Evolutionary conservation across 2,113 vertebrate species (phyloP), one percentile per base, ranked within the genome.

Genomic region (Austrofundulus limnaeus): DNA sequence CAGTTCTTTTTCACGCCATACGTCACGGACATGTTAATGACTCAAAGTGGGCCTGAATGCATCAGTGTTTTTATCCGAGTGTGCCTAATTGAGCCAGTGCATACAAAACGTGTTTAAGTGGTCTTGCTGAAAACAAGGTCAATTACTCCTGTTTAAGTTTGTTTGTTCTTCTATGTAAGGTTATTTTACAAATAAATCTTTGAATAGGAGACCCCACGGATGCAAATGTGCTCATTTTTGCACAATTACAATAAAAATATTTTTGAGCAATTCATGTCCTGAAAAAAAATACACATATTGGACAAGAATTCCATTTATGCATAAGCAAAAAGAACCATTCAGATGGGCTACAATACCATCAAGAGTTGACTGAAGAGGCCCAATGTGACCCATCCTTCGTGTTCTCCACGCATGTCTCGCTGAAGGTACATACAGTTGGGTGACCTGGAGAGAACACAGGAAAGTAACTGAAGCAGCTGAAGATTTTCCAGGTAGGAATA

Each of bases 381-480:
- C 97, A 13, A 99, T 99, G 59, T 95, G 94, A 7, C 97, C 96
- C 96, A 98, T 98, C 72, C 96, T 91, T 49, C 96, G 92, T 55
- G 94, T 94, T 70, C 97, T 90, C 97, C 97, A 99, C 16, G 94
- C 93, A 0, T 96, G 93, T 70, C 97, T 94, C 17, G 97, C 95
- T 0, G 96, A 96, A 0, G 97, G 96, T 39, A 98, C 96, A 2
- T 99, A 99, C 43, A 99, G 92, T 81, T 99, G 97, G 0, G 97
- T 98, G 80, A 98, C 96, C 97, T 99, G 61, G 10, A 71, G 4
- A 60, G 52, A 45, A 31, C 69, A 72, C 21, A 68, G 24, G 16
- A 10, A 24, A 13, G 11, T 14, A 8, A 56, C 28, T 25, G 11
- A 45, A 64, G 20, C 20, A 42, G 10, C 15, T 43, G n/a, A 16